Conservation (phyloP, 2,113 vertebrate genomes). For the Barnardius zonarius region DNA sequence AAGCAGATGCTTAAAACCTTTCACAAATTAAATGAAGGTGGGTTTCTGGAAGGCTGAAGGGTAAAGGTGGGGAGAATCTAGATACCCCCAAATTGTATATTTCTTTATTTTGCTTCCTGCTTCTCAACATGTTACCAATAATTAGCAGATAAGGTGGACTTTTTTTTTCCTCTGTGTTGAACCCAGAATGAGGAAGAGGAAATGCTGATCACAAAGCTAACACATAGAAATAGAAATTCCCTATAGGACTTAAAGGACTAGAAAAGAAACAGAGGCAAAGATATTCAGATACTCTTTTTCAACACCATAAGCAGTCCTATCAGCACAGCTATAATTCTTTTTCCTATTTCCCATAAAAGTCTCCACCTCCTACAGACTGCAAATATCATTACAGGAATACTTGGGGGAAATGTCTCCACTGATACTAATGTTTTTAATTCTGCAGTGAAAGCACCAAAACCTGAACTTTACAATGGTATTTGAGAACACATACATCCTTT, state of each 20-base stretch:
- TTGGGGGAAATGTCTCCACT: not conserved
- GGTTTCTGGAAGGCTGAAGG: not conserved
- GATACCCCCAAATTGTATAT: rapidly evolving
- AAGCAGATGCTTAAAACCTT: not conserved
- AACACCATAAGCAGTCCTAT: not conserved
- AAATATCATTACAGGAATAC: not conserved
- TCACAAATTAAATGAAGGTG: not conserved
- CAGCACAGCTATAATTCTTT: not conserved
- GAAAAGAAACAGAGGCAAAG: not conserved
- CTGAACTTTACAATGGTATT: not conserved
- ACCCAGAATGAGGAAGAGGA: not conserved
- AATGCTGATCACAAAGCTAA: not conserved
- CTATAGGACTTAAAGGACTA: not conserved
- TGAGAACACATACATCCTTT: not conserved
- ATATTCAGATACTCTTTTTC: not conserved
- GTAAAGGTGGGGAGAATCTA: not conserved
- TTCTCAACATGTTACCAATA: not conserved
- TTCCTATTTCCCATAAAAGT: not conserved
- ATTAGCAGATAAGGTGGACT: rapidly evolving
- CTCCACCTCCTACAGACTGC: not conserved
- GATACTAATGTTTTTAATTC: not conserved
- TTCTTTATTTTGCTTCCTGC: not conserved
- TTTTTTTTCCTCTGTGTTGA: not conserved
- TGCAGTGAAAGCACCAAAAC: not conserved
- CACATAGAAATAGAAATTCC: not conserved